Percentiles rank a stretch among this genome's conserved stretches.
These are phyloP conservation scores for Hypsibius dujardini DNA, from an alignment of 1,140 invertebrate species.

Conservation along the genomic window DNA sequence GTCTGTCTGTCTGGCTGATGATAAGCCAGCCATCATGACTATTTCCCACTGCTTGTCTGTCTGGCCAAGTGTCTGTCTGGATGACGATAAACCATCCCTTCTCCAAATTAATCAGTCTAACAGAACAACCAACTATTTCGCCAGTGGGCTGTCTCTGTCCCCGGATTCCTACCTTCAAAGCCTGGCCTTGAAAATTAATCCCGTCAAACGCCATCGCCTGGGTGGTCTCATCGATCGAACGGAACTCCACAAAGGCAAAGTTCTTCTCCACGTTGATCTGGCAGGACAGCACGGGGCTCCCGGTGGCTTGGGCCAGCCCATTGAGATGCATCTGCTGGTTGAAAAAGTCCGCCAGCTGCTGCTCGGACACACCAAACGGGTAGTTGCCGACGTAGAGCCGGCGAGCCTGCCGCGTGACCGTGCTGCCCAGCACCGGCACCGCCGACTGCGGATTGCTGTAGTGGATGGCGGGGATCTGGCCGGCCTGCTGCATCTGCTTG, in stretches of 20 bases:
- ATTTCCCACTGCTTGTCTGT: no score
- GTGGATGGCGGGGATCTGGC: conserved; percentile 56
- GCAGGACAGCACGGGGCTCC: conserved; percentile 92
- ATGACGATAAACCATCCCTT: no score
- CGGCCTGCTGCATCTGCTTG: conserved; percentile 50
- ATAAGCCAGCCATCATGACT: no score
- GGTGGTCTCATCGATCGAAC: conserved; percentile 99
- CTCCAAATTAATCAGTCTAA: no score
- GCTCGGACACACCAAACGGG: conserved; percentile 97
- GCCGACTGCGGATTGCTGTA: conserved; percentile 42
- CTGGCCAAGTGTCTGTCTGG: no score
- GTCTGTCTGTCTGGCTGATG: no score
- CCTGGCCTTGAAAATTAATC: conserved; percentile 98
- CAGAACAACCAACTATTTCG: no score
- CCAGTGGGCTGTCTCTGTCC: no score
- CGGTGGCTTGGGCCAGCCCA: conserved; percentile 90
- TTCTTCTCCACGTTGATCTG: conserved; percentile 98
- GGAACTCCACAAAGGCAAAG: conserved; percentile 95
- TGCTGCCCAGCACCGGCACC: conserved; percentile 90
- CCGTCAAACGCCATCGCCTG: conserved; percentile 99
- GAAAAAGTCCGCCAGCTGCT: conserved; percentile 99
- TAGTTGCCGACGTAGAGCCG: conserved; percentile 96
- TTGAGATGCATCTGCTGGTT: conserved; percentile 99
- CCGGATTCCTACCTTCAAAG: conserved; percentile 64
- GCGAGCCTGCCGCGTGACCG: conserved; percentile 87